Percentiles rank a stretch among this genome's conserved stretches.
phyloP scores from a whole-genome alignment of 64 coral and sea anemone species.

The Astreopora myriophthalma region DNA sequence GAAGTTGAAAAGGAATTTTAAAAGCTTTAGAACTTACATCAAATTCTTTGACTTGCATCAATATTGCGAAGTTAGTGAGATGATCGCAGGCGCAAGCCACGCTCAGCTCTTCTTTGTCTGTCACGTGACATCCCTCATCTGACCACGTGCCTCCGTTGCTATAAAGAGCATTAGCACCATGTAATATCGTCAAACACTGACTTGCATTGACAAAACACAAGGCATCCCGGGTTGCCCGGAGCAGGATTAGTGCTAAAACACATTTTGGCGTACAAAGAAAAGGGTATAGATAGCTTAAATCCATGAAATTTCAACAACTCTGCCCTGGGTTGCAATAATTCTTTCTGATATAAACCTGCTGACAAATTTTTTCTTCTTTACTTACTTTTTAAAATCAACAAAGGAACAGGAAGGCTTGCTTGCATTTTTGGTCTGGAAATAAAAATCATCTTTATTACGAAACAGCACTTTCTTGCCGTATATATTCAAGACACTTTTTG shows the following conservation, averaged over 20 bases:
- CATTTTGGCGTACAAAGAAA: no score
- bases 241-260: no score
- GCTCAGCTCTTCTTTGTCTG: neutral
- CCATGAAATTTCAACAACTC: no score
- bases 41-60: conserved; percentile 92
- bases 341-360: no score
- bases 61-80: conserved; percentile 89
- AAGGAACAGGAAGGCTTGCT: conserved; percentile 61
- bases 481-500: neutral
- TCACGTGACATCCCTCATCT: conserved; percentile 27
- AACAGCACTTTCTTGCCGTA: neutral
- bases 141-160: conserved; percentile 38
- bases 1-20: neutral
- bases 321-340: no score
- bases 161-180: neutral
- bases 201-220: no score
- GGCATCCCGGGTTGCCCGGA: no score
- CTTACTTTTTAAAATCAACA: conserved; percentile 50
- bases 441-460: neutral
- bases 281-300: no score
- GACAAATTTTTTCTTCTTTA: neutral
- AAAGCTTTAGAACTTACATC: conserved; percentile 25
- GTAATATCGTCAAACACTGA: neutral
- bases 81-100: conserved; percentile 67
- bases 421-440: conserved; percentile 29